Percentiles rank a stretch among this genome's conserved stretches.
Conservation (phyloP, 1,140 invertebrate genomes). For the Druon quercuslanigerum region DNA sequence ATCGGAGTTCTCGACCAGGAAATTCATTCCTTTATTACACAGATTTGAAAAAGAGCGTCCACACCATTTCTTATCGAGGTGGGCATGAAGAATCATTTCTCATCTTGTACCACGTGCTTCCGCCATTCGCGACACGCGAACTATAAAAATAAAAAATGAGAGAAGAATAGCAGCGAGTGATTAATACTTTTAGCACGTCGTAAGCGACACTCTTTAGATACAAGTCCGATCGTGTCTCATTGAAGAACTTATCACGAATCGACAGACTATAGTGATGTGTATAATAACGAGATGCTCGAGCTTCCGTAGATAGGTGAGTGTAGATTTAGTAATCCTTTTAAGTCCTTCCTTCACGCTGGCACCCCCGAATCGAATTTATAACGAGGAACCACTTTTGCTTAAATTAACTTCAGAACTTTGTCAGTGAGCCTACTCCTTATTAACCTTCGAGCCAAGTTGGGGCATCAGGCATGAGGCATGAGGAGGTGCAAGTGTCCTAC, state of each 20-base stretch:
- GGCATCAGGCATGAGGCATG: not conserved
- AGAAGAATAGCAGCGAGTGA: slow-evolving; percentile 10
- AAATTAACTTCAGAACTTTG: slow-evolving; percentile 23
- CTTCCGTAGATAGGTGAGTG: not conserved
- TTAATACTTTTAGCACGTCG: slow-evolving; percentile 13
- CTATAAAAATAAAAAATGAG: not conserved
- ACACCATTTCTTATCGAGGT: too few relatives aligned
- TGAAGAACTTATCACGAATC: slow-evolving; percentile 20
- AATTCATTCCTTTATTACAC: too few relatives aligned
- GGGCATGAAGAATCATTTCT: too few relatives aligned
- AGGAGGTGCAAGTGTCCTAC: not conserved
- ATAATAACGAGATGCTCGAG: not conserved
- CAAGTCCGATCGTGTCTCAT: slow-evolving; percentile 21
- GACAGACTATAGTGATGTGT: not conserved
- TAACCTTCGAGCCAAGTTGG: slow-evolving; percentile 5
- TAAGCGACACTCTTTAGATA: slow-evolving; percentile 8
- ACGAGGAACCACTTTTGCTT: slow-evolving; percentile 25
- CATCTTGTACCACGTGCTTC: too few relatives aligned
- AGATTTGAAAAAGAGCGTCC: too few relatives aligned
- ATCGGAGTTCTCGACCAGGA: too few relatives aligned
- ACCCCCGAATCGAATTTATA: slow-evolving; percentile 9
- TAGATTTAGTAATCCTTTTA: slow-evolving; percentile 17
- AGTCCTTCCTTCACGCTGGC: slow-evolving; percentile 18
- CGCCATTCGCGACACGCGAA: too few relatives aligned
- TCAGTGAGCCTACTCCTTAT: slow-evolving; percentile 24